Conservation (phyloP, 2,113 vertebrate genomes). For the Phylloscopus trochiloides region DNA sequence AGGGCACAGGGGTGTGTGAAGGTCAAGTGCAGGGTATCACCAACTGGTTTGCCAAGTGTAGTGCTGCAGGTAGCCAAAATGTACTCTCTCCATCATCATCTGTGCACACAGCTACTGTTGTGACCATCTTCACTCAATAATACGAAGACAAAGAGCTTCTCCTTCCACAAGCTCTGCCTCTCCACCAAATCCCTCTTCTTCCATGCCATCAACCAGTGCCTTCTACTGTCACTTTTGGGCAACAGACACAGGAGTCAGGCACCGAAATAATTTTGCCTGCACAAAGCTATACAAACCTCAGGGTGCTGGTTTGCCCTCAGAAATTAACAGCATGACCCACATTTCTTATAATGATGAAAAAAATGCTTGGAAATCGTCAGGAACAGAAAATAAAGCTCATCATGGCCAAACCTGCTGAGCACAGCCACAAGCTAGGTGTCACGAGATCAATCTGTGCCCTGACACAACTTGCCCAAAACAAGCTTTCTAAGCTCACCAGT, state of each 20-base stretch:
- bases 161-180: not conserved
- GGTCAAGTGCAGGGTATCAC: not conserved
- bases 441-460: fast-evolving
- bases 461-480: not conserved
- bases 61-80: not conserved
- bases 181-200: not conserved
- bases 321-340: not conserved
- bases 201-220: not conserved
- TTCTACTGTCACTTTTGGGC: not conserved
- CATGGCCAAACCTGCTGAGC: not conserved
- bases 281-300: not conserved
- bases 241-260: not conserved
- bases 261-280: not conserved
- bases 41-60: not conserved
- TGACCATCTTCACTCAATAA: not conserved
- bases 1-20: no score
- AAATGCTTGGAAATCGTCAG: not conserved
- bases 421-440: not conserved
- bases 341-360: not conserved
- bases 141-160: not conserved
- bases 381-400: not conserved
- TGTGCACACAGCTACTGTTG: not conserved
- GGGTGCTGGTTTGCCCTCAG: not conserved
- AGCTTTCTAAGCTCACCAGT: not conserved
- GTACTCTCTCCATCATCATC: not conserved